A percentile compares a stretch with the other conserved stretches of the same genome.
phyloP scores from a whole-genome alignment of 2,797 vertebrate species.

The Spea hammondii region DNA sequence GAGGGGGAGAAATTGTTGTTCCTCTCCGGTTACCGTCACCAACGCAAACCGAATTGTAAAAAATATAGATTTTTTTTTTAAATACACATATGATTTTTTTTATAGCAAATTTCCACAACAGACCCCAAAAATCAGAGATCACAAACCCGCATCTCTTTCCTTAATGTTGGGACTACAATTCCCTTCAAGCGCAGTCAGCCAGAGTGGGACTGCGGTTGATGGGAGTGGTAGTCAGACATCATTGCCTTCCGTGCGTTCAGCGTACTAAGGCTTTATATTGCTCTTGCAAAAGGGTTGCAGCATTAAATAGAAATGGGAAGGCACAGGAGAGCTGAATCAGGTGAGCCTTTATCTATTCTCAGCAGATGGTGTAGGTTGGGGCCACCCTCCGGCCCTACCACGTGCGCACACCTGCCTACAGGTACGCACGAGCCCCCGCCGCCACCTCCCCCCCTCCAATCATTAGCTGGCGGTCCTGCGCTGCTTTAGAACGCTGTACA shows the following conservation, averaged over 20 bases:
- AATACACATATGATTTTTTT: too few relatives aligned
- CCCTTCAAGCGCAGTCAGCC: background rate
- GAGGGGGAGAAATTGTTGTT: too few relatives aligned
- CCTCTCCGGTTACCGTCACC: too few relatives aligned
- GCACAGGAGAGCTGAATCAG: background rate
- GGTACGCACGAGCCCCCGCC: background rate
- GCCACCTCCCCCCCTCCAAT: background rate
- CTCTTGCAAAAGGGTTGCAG: background rate
- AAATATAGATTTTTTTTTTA: too few relatives aligned
- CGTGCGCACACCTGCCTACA: background rate
- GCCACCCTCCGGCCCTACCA: background rate
- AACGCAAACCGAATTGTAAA: too few relatives aligned
- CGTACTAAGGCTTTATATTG: background rate
- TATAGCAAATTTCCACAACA: too few relatives aligned
- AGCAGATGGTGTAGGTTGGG: background rate
- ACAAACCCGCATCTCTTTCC: too few relatives aligned
- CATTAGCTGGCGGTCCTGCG: slow-evolving; percentile 86
- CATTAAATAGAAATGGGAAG: background rate
- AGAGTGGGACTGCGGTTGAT: background rate
- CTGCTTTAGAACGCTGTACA: slow-evolving; percentile 88
- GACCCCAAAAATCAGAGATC: too few relatives aligned
- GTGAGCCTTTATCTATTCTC: background rate
- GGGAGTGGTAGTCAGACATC: background rate
- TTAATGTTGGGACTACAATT: background rate
- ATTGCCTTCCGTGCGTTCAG: background rate